Evolutionary conservation across 2,888 invertebrate species (phyloP), one percentile per base, ranked within the genome.

Genomic region (Allolobophora icterica): DNA sequence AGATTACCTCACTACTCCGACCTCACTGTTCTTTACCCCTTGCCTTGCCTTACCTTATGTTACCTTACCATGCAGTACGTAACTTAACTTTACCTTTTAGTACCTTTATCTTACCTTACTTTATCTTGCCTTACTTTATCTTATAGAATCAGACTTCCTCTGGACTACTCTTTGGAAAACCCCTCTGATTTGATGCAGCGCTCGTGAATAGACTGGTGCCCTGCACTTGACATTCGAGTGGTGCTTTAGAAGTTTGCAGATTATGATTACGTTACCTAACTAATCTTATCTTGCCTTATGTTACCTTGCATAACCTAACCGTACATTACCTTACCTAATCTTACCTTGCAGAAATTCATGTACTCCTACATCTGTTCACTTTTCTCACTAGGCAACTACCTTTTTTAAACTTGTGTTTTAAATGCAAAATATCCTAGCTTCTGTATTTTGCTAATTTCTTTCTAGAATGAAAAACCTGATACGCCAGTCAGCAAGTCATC

Each of bases 401-500:
- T 71, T 71, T 58, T 58, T 52, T 4, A 71, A 71, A 30, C 71
- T 71, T 13, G 71, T 71, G n/a, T 71, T 71, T n/a, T 5, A n/a
- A 71, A 17, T 71, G 71, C 11, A 8, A n/a, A 71, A 71, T 71
- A n/a, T 71, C 71, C n/a, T 30, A 71, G 30, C 11, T 71, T 30
- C 71, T 71, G 71, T 52, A 71, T 71, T 52, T 24, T 24, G 1
- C 1, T 17, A 1, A 71, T 71, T 71, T n/a, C 30, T 34, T 13
- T 84, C 30, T 91, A 93, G 92, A 90, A 89, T 52, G 93, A 93
- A 24, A 93, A 93, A 95, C 97, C 98, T 21, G 97, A 97, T 92
- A 98, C 98, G 45, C 98, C 98, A 13, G 98, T 98, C 93, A 97
- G 98, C 30, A 98, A 98, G 96, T 97, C 98, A 15, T 97, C 97